A percentile compares a stretch with the other conserved stretches of the same genome.
Evolutionary conservation across 2,797 vertebrate genomes (phyloP).

Genomic region (Malacoraja senta): DNA sequence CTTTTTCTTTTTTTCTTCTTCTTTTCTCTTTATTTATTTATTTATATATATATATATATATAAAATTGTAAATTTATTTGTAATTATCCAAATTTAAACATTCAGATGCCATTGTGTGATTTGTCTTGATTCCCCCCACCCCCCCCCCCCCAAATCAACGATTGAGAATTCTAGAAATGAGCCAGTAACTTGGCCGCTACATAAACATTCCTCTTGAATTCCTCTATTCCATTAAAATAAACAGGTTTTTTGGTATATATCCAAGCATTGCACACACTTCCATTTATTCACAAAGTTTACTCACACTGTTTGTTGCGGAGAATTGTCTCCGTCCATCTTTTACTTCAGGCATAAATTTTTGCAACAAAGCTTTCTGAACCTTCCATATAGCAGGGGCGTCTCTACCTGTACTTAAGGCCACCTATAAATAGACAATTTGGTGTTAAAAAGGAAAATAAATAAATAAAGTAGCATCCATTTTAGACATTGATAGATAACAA

Average conservation of each 20-base stretch:
- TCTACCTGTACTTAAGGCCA: constrained; percentile 76
- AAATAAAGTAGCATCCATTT: not conserved
- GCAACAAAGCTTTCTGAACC: constrained; percentile 94
- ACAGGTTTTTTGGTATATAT: not conserved
- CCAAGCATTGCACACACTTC: not conserved
- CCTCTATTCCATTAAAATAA: too few species aligned
- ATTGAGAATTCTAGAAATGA: too few species aligned
- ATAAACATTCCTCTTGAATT: not conserved
- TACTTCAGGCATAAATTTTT: constrained; percentile 96
- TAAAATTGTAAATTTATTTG: too few species aligned
- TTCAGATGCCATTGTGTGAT: too few species aligned
- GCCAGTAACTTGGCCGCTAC: too few species aligned
- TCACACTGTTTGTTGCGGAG: constrained; percentile 95
- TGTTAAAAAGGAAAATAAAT: not conserved
- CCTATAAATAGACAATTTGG: constrained; percentile 54
- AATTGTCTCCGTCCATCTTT: constrained; percentile 88
- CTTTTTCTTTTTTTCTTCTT: too few species aligned
- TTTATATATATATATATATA: too few species aligned
- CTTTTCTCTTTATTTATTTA: too few species aligned
- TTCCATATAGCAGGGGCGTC: constrained; percentile 98
- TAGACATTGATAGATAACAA: not conserved
- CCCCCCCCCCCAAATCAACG: too few species aligned
- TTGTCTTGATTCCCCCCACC: too few species aligned
- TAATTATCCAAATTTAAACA: too few species aligned
- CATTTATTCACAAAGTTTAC: constrained; percentile 48